Evolutionary conservation across 2,888 invertebrate species (phyloP).

Genomic region (Agriotes lineatus): DNA sequence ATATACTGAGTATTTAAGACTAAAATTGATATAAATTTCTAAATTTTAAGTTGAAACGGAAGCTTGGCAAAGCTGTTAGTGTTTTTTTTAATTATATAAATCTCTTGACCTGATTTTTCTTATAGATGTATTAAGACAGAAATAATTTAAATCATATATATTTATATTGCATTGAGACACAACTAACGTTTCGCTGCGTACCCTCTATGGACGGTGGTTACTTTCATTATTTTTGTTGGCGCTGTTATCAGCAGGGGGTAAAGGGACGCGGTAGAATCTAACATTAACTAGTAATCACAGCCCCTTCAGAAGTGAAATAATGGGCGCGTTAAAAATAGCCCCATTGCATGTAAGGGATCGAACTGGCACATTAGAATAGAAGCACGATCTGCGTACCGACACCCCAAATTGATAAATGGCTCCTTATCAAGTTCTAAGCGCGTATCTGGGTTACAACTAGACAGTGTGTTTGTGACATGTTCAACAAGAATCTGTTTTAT

Average conservation of each 20-base stretch:
- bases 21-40: too few species aligned
- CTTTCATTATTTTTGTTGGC: neutral
- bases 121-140: too few species aligned
- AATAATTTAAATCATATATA: too few species aligned
- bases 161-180: too few species aligned
- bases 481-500: constrained; percentile 55
- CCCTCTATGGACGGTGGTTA: too few species aligned
- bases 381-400: constrained; percentile 1
- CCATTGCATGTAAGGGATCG: neutral
- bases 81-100: too few species aligned
- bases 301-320: neutral
- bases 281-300: neutral
- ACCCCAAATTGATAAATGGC: constrained; percentile 26
- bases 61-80: too few species aligned
- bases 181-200: too few species aligned
- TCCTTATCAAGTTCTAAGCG: constrained; percentile 19
- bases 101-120: too few species aligned
- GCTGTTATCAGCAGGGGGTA: neutral
- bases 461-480: constrained; percentile 55
- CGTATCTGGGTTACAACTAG: constrained; percentile 46
- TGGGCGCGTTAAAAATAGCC: constrained; percentile 2
- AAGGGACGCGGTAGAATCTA: neutral
- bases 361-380: neutral
- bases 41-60: too few species aligned
- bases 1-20: too few species aligned